Percentiles rank a stretch among this genome's conserved stretches.
phyloP scores from a whole-genome alignment of 2,113 vertebrate genomes.

The Dicaeum eximium region DNA sequence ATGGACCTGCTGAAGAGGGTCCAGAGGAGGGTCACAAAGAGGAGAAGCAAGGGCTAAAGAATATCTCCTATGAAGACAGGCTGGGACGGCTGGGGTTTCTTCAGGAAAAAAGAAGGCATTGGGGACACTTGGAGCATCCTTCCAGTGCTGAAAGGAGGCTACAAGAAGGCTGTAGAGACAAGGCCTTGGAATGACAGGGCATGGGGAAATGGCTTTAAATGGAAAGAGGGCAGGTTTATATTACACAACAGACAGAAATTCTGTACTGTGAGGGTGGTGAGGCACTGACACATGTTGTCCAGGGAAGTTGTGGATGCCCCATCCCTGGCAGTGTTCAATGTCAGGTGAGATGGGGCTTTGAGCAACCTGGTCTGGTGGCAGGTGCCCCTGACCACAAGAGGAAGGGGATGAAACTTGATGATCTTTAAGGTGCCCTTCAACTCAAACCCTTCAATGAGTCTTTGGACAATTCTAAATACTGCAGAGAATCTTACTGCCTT shows the following conservation, averaged over 20 bases:
- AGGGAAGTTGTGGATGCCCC: neutral
- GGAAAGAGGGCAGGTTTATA: neutral
- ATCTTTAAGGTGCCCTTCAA: neutral
- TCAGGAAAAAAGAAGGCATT: neutral
- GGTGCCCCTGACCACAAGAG: neutral
- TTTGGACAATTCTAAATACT: neutral
- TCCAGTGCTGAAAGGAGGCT: neutral
- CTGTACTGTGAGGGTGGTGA: neutral
- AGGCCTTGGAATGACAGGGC: neutral
- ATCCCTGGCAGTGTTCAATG: rapidly evolving
- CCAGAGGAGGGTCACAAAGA: neutral
- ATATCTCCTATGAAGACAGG: neutral
- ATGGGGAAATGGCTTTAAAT: neutral
- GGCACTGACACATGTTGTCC: neutral
- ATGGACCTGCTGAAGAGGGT: neutral
- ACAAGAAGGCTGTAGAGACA: neutral
- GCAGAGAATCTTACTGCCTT: neutral
- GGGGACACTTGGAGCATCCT: neutral
- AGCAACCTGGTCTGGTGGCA: neutral
- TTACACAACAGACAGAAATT: neutral
- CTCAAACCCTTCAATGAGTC: neutral
- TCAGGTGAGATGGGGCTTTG: neutral
- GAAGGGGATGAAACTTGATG: neutral
- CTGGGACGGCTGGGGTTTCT: neutral
- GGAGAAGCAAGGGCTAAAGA: neutral